A percentile compares a stretch with the other conserved stretches of the same genome.
phyloP scores from a whole-genome alignment of 2,888 invertebrate species.

The Mongoloraphidia duomilia region DNA sequence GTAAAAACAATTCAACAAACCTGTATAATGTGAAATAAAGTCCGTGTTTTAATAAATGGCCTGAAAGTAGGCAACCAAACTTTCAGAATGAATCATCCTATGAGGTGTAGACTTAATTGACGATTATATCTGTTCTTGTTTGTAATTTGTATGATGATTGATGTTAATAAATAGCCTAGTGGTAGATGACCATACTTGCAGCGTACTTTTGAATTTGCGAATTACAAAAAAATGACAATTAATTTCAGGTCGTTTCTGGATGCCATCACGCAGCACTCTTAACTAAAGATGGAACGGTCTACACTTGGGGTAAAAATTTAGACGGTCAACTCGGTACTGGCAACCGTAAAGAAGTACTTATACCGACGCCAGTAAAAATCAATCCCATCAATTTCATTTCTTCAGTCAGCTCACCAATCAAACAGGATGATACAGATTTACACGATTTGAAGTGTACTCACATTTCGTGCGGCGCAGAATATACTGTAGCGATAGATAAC shows the following conservation, averaged over 20 bases:
- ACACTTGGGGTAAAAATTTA: constrained; percentile 78
- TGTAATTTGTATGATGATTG: no score
- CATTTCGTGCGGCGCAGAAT: constrained; percentile 62
- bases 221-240: no score
- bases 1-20: no score
- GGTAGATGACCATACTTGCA: no score
- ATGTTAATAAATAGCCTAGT: no score
- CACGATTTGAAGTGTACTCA: constrained; percentile 14
- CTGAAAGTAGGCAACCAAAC: no score
- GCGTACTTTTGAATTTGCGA: background rate
- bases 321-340: constrained; percentile 81
- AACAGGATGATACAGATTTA: constrained; percentile 9
- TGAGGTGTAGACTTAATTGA: no score
- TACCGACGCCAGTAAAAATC: constrained; percentile 39
- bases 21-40: no score
- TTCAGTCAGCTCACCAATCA: constrained; percentile 6
- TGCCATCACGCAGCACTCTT: constrained; percentile 70
- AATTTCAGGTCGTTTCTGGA: constrained; percentile 41
- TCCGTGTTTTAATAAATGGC: no score
- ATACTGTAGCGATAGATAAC: constrained; percentile 52
- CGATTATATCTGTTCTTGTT: no score
- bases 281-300: constrained; percentile 54
- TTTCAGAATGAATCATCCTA: no score
- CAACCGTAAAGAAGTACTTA: constrained; percentile 40
- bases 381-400: constrained; percentile 23